These are phyloP conservation scores for Empis stercorea DNA, from an alignment of 2,888 invertebrate genomes.

Conservation along the genomic window DNA sequence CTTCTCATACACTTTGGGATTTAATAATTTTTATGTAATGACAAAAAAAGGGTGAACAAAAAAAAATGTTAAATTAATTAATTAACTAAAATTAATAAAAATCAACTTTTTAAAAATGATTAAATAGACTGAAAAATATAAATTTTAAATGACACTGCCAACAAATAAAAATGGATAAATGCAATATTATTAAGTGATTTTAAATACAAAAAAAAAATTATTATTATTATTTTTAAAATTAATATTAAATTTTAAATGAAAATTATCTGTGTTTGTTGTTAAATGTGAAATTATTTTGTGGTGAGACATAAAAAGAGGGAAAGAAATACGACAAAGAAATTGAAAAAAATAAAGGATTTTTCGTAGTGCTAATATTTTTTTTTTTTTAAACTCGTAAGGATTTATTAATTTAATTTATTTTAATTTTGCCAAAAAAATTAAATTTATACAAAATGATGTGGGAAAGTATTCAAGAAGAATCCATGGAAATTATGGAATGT, in stretches of 20 bases:
- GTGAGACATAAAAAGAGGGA: no score
- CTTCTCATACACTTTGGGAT: no score
- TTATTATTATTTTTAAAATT: background rate
- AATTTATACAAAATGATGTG: constrained; percentile 27
- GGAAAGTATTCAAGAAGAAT: constrained; percentile 34
- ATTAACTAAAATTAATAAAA: background rate
- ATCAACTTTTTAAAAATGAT: background rate
- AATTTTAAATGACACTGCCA: background rate
- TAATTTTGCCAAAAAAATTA: constrained; percentile 9
- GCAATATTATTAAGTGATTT: background rate
- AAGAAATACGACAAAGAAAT: no score
- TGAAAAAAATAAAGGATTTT: no score
- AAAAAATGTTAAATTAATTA: background rate
- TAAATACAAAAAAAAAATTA: background rate
- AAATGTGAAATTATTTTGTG: background rate
- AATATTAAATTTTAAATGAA: background rate
- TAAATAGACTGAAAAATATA: no score
- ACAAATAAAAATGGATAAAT: background rate
- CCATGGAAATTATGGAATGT: constrained; percentile 30
- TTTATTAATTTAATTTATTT: background rate
- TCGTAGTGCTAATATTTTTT: no score
- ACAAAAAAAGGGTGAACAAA: no score
- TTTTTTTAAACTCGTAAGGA: no score
- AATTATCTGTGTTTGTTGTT: no score
- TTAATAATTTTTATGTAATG: no score